Percentiles rank a stretch among this genome's conserved stretches.
Evolutionary conservation across 2,888 invertebrate genomes (phyloP).

Genomic region (Drosophila austrosaltans): DNA sequence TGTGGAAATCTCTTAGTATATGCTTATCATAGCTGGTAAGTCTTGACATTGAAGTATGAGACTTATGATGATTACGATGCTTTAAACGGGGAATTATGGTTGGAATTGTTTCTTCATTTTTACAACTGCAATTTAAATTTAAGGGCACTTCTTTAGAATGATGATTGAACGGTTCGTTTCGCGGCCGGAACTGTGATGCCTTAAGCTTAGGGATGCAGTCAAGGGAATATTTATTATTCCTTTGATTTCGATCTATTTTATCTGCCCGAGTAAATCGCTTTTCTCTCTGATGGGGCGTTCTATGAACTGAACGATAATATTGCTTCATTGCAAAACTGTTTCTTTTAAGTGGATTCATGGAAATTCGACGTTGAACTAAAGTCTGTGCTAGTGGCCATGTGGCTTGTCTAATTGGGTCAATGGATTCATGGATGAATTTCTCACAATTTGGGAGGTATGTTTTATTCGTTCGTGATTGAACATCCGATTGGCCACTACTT

Average conservation of each 20-base stretch:
- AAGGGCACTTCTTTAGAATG: too few relatives aligned
- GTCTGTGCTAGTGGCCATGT: neutral
- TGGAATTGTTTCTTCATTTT: neutral
- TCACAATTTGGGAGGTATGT: too few relatives aligned
- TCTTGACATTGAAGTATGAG: neutral
- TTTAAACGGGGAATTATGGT: neutral
- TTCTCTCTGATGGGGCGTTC: neutral
- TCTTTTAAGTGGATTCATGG: neutral
- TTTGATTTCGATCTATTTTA: neutral
- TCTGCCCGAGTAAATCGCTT: too few relatives aligned
- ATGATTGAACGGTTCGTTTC: neutral
- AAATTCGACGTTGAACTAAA: neutral
- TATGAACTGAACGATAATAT: neutral
- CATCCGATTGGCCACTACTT: slow-evolving; percentile 1
- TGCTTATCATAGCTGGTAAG: slow-evolving; percentile 7
- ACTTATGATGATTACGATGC: neutral
- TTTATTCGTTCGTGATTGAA: neutral
- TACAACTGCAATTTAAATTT: neutral
- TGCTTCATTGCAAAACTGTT: neutral
- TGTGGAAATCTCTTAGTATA: neutral
- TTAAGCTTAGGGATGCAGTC: neutral
- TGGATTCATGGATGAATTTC: neutral
- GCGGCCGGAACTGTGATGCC: neutral
- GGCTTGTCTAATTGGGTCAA: neutral
- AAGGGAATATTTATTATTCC: neutral